Conservation (phyloP, 2,888 invertebrate genomes). For the Drosophila borborema region DNA sequence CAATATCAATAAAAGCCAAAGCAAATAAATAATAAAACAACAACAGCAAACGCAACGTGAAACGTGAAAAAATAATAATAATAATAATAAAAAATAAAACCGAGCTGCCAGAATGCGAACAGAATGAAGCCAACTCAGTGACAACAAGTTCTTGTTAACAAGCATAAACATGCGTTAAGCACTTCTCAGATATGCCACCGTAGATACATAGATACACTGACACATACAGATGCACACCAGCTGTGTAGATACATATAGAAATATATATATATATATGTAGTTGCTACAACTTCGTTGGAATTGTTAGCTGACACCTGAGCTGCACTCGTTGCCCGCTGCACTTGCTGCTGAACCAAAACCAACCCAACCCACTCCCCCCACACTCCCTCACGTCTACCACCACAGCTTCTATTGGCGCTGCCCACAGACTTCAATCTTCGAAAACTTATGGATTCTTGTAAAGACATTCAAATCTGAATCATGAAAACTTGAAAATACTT, state of each 20-base stretch:
- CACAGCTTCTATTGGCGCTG: too few species aligned
- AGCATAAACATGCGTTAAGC: constrained; percentile 49
- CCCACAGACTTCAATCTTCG: background rate
- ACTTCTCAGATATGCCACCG: constrained; percentile 38
- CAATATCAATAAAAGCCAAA: constrained; percentile 46
- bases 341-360: background rate
- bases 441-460: background rate
- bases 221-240: background rate
- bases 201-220: constrained; percentile 27
- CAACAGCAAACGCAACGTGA: background rate
- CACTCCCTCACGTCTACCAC: too few species aligned
- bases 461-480: background rate
- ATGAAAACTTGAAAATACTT: background rate
- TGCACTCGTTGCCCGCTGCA: constrained; percentile 5
- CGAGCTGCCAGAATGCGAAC: constrained; percentile 16
- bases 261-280: background rate
- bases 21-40: background rate
- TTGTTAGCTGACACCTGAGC: constrained; percentile 34
- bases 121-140: constrained; percentile 46
- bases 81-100: constrained; percentile 9
- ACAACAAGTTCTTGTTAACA: constrained; percentile 26
- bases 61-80: constrained; percentile 2
- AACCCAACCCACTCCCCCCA: too few species aligned
- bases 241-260: constrained; percentile 1
- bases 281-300: constrained; percentile 11